Conservation (phyloP, 2,797 vertebrate genomes). For the Hipposideros larvatus region DNA sequence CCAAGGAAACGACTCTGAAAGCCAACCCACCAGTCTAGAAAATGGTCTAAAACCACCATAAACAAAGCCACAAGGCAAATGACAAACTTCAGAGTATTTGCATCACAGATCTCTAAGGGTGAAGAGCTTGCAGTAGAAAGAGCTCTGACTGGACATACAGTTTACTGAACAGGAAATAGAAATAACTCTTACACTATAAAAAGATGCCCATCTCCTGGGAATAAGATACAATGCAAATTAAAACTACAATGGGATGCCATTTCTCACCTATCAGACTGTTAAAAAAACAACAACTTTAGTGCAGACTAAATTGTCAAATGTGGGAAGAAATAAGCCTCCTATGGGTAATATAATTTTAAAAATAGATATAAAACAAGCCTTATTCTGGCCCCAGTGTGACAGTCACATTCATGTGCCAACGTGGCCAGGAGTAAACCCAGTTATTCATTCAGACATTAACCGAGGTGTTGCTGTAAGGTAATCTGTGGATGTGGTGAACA, state of each 20-base stretch:
- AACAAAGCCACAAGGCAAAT: neutral
- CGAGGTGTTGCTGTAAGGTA: too few species aligned
- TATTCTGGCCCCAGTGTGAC: too few species aligned
- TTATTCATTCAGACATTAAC: neutral
- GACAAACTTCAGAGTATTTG: neutral
- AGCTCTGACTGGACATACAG: too few species aligned
- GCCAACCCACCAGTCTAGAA: neutral
- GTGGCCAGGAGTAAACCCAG: neutral
- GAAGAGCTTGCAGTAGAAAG: fast-evolving
- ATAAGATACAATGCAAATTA: neutral
- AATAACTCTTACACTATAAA: neutral
- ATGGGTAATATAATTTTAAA: neutral
- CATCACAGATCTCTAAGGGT: neutral
- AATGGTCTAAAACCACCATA: neutral
- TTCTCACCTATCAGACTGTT: neutral
- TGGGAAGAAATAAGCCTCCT: neutral
- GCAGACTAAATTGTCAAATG: neutral
- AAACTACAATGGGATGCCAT: neutral
- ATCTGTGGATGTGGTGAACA: neutral
- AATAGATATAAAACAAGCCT: neutral
- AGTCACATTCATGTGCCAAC: neutral
- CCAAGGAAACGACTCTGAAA: neutral
- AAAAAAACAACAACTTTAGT: neutral
- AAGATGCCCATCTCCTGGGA: neutral
- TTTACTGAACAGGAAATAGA: neutral